These are phyloP conservation scores for Pelusios castaneus DNA, from an alignment of 2,113 vertebrate genomes.

Conservation along the genomic window DNA sequence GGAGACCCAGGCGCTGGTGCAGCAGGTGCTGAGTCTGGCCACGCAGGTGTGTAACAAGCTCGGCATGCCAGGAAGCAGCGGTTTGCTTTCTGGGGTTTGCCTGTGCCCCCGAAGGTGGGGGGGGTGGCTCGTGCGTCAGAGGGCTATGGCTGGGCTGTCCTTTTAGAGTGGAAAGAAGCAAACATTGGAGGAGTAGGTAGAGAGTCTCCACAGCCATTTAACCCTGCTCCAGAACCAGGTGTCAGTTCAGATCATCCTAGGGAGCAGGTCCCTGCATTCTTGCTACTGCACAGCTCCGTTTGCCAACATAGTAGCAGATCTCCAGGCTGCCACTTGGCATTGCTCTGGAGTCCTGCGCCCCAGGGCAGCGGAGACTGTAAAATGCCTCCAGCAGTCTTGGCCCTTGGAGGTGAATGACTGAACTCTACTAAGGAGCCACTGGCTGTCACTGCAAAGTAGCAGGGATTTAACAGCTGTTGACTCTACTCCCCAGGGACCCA, in stretches of 20 bases:
- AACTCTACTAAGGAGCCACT: neutral
- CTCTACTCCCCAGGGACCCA: too few species aligned
- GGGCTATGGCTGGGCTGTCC: neutral
- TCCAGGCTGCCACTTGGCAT: neutral
- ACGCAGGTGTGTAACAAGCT: conserved; percentile 86
- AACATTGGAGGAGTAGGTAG: neutral
- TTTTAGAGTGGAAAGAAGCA: neutral
- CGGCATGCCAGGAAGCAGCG: fast-evolving
- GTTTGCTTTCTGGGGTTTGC: neutral
- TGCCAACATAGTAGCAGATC: neutral
- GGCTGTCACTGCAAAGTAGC: neutral
- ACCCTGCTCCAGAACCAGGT: neutral
- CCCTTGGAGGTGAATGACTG: neutral
- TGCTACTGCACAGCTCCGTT: too few species aligned
- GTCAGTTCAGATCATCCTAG: neutral
- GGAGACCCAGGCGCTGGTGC: conserved; percentile 96
- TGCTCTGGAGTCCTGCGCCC: neutral
- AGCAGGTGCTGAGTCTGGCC: conserved; percentile 96
- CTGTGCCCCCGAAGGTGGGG: fast-evolving
- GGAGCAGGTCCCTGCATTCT: neutral
- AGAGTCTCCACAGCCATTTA: neutral
- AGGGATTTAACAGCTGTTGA: too few species aligned
- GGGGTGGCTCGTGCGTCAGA: neutral
- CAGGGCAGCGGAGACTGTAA: neutral
- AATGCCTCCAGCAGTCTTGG: neutral